Evolutionary conservation across 2,797 vertebrate species (phyloP).

Genomic region (Chaunax sp.): DNA sequence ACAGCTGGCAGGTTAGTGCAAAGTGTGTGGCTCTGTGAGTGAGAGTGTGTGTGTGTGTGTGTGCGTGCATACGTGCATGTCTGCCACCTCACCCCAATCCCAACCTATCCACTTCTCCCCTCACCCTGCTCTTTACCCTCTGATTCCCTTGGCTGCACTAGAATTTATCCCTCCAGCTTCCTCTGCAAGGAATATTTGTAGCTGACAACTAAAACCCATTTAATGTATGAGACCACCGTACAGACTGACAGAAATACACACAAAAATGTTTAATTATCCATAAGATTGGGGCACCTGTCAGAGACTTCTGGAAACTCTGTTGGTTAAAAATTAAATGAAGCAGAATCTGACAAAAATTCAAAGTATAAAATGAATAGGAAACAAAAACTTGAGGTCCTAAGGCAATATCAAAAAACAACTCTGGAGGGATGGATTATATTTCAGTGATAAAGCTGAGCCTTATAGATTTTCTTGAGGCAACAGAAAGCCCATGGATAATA

Average conservation of each 20-base stretch:
- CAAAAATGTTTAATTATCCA: neutral
- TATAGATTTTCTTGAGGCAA: conserved; percentile 2
- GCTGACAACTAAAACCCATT: conserved; percentile 11
- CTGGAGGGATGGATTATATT: neutral
- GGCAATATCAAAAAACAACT: neutral
- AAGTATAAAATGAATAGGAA: neutral
- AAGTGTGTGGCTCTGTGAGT: too few relatives aligned
- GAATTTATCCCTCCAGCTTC: conserved; percentile 16
- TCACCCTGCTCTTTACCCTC: neutral
- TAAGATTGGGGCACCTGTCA: neutral
- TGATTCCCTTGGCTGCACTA: conserved; percentile 11
- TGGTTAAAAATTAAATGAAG: too few relatives aligned
- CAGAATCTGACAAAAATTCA: neutral
- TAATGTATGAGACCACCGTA: conserved; percentile 5
- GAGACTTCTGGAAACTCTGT: too few relatives aligned
- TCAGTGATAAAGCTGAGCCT: neutral
- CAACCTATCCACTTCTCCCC: neutral
- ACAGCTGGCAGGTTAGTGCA: conserved; percentile 6
- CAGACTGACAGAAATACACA: neutral
- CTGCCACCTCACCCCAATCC: neutral
- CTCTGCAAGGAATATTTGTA: conserved; percentile 19
- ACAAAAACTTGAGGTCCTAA: neutral
- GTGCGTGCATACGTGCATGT: too few relatives aligned
- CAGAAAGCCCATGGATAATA: neutral
- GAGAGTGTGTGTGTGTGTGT: too few relatives aligned